Base-by-base conservation (phyloP, 2,113 vertebrate genomes). In the Motacilla tschutschensis region DNA sequence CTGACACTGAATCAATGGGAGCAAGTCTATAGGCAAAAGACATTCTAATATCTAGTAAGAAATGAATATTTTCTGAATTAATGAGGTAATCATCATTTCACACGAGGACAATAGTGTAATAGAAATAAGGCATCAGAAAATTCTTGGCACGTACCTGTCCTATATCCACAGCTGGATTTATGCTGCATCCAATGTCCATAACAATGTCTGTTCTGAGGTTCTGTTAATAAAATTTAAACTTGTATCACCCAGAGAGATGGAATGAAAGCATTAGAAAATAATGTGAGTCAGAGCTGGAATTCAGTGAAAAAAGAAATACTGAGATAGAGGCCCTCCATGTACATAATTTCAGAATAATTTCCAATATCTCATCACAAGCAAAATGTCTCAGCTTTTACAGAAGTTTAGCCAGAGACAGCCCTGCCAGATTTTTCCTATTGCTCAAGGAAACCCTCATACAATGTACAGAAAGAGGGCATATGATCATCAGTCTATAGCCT, bases 101-200 rank as follows among this genome's bases (percentile, higher is more conserved):
- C 29, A 51, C 36, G 70, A 85, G 24, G 29, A 40, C 48, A 44
- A 22, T 4, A 53, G 63, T 20, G 7, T 54, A 77, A 72, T 2
- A 91, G 44, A 83, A 76, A 84, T 3, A 78, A 70, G 48, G 62
- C 35, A 70, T 8, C 12, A 80, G 31, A 19, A 73, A 63, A 50
- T 57, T 41, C 38, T 74, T 74, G 40, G 24, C 36, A 93, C 95
- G 8, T 96, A 99, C 98, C 97, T 99, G 99, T 46, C 98, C 98
- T 51, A 98, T 96, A 95, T 99, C 98, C 79, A 99, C 92, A 33
- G 98, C 98, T 20, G 98, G 98, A 81, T 99, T 99, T 92, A 99
- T 96, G 70, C 98, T 99, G 89, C 48, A 79, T 50, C 98, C 98
- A 24, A 97, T 44, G 55, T 99, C 98, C 83, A 98, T 94, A 86